Percentiles rank a stretch among this genome's conserved stretches.
phyloP scores from a whole-genome alignment of 2,888 invertebrate genomes.

The Quadroppia sp. region DNA sequence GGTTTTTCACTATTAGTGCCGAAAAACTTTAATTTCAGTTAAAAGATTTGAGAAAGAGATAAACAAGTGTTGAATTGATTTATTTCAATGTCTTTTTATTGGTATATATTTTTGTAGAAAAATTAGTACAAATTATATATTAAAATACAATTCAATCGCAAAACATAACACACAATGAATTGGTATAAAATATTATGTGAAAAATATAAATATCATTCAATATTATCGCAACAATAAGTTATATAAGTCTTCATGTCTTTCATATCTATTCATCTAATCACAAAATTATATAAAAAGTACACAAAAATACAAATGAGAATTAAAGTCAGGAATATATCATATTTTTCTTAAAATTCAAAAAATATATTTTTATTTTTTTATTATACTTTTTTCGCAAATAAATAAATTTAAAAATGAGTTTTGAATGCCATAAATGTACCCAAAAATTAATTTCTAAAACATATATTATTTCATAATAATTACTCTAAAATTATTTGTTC shows the following conservation, averaged over 20 bases:
- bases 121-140: not conserved
- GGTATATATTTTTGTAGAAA: not conserved
- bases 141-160: not conserved
- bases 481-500: too few relatives aligned
- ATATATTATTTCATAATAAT: too few relatives aligned
- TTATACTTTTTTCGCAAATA: constrained; percentile 29
- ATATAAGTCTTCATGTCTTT: not conserved
- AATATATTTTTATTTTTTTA: not conserved
- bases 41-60: not conserved
- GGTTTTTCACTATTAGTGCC: too few relatives aligned
- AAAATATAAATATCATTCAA: not conserved
- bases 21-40: not conserved
- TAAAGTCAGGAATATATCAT: not conserved
- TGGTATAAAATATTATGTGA: not conserved
- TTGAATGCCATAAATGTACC: too few relatives aligned
- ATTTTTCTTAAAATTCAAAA: not conserved
- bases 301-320: not conserved
- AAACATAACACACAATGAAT: not conserved
- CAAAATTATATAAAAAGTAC: not conserved
- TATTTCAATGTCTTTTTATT: not conserved
- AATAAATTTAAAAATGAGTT: constrained; percentile 1
- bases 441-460: too few relatives aligned
- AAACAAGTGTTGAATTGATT: not conserved
- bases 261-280: not conserved
- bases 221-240: not conserved